Evolutionary conservation across 2,888 invertebrate genomes (phyloP).

Genomic region (Liposcelis brunnea): DNA sequence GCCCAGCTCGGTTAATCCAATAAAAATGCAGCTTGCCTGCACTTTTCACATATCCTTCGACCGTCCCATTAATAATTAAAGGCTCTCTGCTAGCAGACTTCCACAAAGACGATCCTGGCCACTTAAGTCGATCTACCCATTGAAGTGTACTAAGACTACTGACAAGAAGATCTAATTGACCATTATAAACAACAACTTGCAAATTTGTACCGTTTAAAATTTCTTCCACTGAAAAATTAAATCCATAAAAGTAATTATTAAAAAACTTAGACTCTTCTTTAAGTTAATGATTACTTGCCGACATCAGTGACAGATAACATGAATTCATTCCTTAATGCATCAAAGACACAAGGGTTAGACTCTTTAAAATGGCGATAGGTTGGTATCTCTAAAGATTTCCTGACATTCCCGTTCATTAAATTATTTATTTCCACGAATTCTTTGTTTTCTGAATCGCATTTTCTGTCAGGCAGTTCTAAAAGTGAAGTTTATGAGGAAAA

Average conservation of each 20-base stretch:
- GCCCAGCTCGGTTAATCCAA: constrained; percentile 63
- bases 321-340: constrained; percentile 42
- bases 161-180: constrained; percentile 71
- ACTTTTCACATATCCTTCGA: constrained; percentile 56
- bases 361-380: constrained; percentile 45
- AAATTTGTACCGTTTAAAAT: constrained; percentile 49
- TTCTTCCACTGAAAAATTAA: constrained; percentile 44
- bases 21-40: constrained; percentile 53
- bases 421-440: constrained; percentile 22
- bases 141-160: constrained; percentile 61
- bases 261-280: too few species aligned
- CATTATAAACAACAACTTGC: constrained; percentile 52
- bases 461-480: too few species aligned
- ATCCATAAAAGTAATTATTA: too few species aligned
- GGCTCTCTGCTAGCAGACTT: constrained; percentile 33
- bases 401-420: constrained; percentile 58
- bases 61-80: constrained; percentile 38
- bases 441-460: too few species aligned
- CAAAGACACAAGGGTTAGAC: constrained; percentile 41
- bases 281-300: too few species aligned
- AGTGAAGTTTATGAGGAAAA: too few species aligned
- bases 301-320: constrained; percentile 61
- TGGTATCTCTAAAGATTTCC: constrained; percentile 44
- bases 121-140: constrained; percentile 57
- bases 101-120: constrained; percentile 43